phyloP scores from a whole-genome alignment of 2,888 invertebrate species.

The Macaria liturata region DNA sequence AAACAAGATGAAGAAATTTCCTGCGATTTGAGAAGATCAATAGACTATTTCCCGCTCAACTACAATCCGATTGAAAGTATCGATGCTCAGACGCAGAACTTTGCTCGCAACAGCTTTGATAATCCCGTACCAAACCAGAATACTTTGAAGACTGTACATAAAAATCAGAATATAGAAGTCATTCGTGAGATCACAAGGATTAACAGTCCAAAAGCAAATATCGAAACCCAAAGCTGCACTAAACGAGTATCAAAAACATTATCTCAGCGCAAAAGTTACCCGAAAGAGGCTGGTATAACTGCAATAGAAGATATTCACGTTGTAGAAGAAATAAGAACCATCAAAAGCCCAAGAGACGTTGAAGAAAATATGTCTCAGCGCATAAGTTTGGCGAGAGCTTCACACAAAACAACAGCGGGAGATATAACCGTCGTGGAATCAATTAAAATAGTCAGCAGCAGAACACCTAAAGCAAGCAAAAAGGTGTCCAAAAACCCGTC shows the following conservation, averaged over 20 bases:
- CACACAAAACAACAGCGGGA: slow-evolving; percentile 5
- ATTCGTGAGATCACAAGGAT: slow-evolving; percentile 9
- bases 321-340: neutral
- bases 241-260: neutral
- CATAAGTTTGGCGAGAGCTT: neutral
- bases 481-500: slow-evolving; percentile 33
- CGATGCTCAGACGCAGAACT: slow-evolving; percentile 55
- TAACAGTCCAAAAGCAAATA: slow-evolving; percentile 5
- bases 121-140: too few relatives aligned
- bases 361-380: too few relatives aligned
- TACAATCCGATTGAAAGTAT: slow-evolving; percentile 39
- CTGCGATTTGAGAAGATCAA: slow-evolving; percentile 49
- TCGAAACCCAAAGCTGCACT: neutral
- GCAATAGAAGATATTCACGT: neutral
- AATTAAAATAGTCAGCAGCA: slow-evolving; percentile 17
- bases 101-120: slow-evolving; percentile 19
- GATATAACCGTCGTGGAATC: slow-evolving; percentile 14
- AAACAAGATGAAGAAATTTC: slow-evolving; percentile 47
- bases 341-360: neutral
- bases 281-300: neutral
- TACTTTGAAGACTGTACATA: too few relatives aligned
- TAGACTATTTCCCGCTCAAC: slow-evolving; percentile 37
- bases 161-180: too few relatives aligned
- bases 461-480: slow-evolving; percentile 14
- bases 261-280: neutral